phyloP scores from a whole-genome alignment of 2,797 vertebrate species.

The Coilia nasus region DNA sequence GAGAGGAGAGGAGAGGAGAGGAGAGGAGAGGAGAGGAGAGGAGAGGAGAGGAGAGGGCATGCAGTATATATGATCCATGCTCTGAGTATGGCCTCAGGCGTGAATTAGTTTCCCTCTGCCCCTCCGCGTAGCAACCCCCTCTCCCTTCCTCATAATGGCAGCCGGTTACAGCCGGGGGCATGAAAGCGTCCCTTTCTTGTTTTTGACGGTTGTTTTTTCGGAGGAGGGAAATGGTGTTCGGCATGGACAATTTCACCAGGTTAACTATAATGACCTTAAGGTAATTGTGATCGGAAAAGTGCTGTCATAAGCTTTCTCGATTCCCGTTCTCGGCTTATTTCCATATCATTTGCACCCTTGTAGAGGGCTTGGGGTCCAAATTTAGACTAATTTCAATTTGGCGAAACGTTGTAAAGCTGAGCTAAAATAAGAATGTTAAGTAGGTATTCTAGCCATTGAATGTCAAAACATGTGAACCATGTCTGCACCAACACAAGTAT shows the following conservation, averaged over 20 bases:
- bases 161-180: constrained; percentile 55
- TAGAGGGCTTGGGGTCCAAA: not conserved
- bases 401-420: not conserved
- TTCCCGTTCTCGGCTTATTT: constrained; percentile 28
- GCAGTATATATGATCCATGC: constrained; percentile 51
- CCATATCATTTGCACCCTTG: constrained; percentile 18
- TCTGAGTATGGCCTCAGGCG: constrained; percentile 53
- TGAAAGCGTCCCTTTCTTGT: constrained; percentile 53
- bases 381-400: constrained; percentile 21
- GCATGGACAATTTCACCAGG: constrained; percentile 56
- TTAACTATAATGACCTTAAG: constrained; percentile 61
- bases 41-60: constrained; percentile 30
- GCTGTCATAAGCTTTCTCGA: constrained; percentile 53
- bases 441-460: not conserved
- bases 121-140: constrained; percentile 57
- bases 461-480: not conserved
- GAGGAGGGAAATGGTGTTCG: constrained; percentile 50
- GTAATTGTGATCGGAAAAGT: constrained; percentile 57
- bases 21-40: constrained; percentile 26
- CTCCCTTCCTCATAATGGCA: constrained; percentile 57
- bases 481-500: not conserved
- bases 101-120: constrained; percentile 62
- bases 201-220: constrained; percentile 51
- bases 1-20: constrained; percentile 35
- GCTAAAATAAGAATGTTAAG: not conserved